Conservation (phyloP, 2,888 invertebrate genomes). For the Timandra comae region DNA sequence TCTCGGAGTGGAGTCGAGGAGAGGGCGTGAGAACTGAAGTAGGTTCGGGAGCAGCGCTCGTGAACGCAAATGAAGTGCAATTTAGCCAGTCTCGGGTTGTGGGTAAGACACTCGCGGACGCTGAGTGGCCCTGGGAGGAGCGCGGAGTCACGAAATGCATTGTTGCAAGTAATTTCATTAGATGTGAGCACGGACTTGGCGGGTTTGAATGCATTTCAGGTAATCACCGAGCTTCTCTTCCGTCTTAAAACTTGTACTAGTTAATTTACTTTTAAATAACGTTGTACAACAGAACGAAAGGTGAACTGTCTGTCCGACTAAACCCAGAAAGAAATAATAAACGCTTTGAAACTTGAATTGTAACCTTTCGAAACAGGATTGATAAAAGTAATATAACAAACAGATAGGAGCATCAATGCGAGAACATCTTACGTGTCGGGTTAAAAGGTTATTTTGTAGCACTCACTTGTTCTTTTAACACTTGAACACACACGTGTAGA, state of each 20-base stretch:
- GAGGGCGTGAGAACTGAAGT: conserved; percentile 56
- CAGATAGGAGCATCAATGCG: conserved; percentile 21
- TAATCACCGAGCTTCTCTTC: conserved; percentile 9
- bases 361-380: conserved; percentile 2
- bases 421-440: conserved; percentile 37
- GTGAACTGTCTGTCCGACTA: too few relatives aligned
- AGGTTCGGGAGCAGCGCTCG: conserved; percentile 42
- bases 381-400: neutral
- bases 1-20: conserved; percentile 30
- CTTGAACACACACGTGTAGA: too few relatives aligned
- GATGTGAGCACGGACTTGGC: conserved; percentile 25
- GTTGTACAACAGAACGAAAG: too few relatives aligned
- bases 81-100: conserved; percentile 51
- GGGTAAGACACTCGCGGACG: conserved; percentile 40
- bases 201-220: conserved; percentile 12
- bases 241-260: conserved; percentile 2
- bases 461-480: conserved; percentile 11
- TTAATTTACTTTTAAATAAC: conserved; percentile 7
- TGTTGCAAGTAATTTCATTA: conserved; percentile 61
- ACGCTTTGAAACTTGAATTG: neutral
- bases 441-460: conserved; percentile 32
- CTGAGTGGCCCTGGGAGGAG: conserved; percentile 27
- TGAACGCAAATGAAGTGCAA: conserved; percentile 66
- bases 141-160: conserved; percentile 50
- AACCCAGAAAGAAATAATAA: too few relatives aligned